Evolutionary conservation across 2,888 invertebrate genomes (phyloP).

Genomic region (Drosophila phalerata): DNA sequence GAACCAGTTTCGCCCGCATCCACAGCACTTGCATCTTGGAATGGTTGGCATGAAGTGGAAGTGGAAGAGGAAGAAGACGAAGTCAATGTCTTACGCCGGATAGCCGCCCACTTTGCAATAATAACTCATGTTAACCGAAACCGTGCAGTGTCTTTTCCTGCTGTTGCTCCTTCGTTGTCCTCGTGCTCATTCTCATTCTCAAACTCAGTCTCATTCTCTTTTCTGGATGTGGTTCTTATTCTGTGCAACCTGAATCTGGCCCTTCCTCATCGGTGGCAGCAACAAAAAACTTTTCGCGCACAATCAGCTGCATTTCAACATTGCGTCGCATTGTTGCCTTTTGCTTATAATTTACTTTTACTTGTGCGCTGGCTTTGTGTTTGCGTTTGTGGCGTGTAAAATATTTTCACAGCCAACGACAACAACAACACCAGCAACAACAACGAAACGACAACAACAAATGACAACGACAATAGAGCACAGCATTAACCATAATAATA

Average conservation of each 20-base stretch:
- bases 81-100: constrained; percentile 20
- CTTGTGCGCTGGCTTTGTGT: constrained; percentile 67
- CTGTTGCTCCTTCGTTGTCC: constrained; percentile 28
- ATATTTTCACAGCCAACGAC: constrained; percentile 68
- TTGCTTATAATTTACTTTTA: constrained; percentile 80
- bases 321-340: constrained; percentile 74
- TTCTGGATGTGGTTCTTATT: constrained; percentile 7
- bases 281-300: constrained; percentile 76
- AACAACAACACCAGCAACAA: constrained; percentile 28
- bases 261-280: constrained; percentile 8
- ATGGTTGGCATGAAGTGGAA: constrained; percentile 36
- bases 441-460: constrained; percentile 10
- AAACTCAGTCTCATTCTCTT: constrained; percentile 5
- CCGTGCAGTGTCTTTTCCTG: constrained; percentile 69
- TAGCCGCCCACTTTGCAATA: constrained; percentile 61
- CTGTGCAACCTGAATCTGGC: constrained; percentile 19
- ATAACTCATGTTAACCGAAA: constrained; percentile 79
- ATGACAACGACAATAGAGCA: constrained; percentile 60
- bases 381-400: constrained; percentile 67
- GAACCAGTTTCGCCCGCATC: constrained; percentile 33
- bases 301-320: constrained; percentile 80
- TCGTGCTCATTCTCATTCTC: constrained; percentile 23
- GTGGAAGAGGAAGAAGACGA: not conserved
- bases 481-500: constrained; percentile 78
- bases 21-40: constrained; percentile 62